These are phyloP conservation scores for Schizopygopsis malacanthus DNA, from an alignment of 2,797 vertebrate genomes.

Conservation along the genomic window DNA sequence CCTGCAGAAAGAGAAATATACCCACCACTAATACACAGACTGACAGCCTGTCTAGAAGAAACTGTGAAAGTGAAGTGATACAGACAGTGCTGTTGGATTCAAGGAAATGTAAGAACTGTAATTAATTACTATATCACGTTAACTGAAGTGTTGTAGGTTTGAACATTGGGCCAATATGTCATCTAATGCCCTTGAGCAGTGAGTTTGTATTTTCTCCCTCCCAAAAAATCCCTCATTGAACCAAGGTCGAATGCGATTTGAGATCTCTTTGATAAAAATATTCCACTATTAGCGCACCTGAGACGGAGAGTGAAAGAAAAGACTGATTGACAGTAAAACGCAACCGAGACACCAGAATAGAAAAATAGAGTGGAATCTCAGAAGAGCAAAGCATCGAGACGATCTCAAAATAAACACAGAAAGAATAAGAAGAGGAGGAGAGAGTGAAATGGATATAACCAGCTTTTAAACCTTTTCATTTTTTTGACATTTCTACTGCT, in stretches of 20 bases:
- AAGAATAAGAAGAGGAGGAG: constrained; percentile 6
- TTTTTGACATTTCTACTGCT: constrained; percentile 67
- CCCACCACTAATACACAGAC: background rate
- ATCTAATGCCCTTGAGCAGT: background rate
- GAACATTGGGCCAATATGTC: background rate
- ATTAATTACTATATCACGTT: too few relatives aligned
- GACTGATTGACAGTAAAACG: constrained; percentile 32
- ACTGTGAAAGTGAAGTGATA: background rate
- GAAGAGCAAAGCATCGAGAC: constrained; percentile 8
- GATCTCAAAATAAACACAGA: constrained; percentile 42
- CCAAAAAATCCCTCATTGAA: background rate
- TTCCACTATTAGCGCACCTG: constrained; percentile 17
- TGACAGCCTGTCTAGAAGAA: background rate
- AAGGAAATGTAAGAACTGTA: background rate
- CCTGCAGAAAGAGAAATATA: background rate
- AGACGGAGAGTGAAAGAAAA: background rate
- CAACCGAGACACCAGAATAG: constrained; percentile 23
- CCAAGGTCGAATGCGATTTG: constrained; percentile 14
- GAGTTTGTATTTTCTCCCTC: background rate
- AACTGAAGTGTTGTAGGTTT: background rate
- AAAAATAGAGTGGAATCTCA: constrained; percentile 42
- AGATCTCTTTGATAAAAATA: constrained; percentile 29
- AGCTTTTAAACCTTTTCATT: constrained; percentile 50
- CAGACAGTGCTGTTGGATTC: background rate
- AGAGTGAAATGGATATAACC: constrained; percentile 19